A percentile compares a stretch with the other conserved stretches of the same genome.
These are phyloP conservation scores for Ptychobarbus kaznakovi DNA, from an alignment of 2,797 vertebrate genomes.

Conservation along the genomic window DNA sequence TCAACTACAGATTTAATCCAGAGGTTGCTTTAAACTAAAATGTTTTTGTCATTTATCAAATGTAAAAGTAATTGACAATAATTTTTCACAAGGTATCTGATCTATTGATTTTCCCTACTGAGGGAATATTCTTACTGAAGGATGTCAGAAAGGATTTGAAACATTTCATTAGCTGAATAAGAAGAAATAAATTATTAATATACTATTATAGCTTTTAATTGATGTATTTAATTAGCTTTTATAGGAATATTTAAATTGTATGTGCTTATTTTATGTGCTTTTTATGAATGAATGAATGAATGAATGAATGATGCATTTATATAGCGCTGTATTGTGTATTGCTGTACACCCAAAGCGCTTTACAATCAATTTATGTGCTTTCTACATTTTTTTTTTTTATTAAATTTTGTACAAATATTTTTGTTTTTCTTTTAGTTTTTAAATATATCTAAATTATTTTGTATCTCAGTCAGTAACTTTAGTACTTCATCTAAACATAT, in stretches of 20 bases:
- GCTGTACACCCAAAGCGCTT: too few relatives aligned
- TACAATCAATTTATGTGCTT: too few relatives aligned
- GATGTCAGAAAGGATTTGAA: not conserved
- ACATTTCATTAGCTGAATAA: not conserved
- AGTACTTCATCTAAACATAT: not conserved
- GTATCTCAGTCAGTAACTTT: not conserved
- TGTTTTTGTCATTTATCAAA: not conserved
- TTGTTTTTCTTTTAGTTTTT: not conserved
- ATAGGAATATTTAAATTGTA: too few relatives aligned
- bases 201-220: too few relatives aligned
- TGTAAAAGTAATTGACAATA: not conserved
- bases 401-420: not conserved
- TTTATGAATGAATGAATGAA: too few relatives aligned
- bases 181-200: not conserved
- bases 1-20: constrained; percentile 1
- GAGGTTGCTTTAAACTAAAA: not conserved
- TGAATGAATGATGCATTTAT: too few relatives aligned
- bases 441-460: not conserved
- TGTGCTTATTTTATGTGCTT: too few relatives aligned
- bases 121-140: not conserved
- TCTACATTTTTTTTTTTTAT: not conserved
- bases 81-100: too few relatives aligned
- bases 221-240: too few relatives aligned
- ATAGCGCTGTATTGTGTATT: too few relatives aligned
- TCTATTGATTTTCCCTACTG: not conserved